Base-by-base conservation (phyloP, 2,888 invertebrate genomes). In the Hypercompe scribonia region DNA sequence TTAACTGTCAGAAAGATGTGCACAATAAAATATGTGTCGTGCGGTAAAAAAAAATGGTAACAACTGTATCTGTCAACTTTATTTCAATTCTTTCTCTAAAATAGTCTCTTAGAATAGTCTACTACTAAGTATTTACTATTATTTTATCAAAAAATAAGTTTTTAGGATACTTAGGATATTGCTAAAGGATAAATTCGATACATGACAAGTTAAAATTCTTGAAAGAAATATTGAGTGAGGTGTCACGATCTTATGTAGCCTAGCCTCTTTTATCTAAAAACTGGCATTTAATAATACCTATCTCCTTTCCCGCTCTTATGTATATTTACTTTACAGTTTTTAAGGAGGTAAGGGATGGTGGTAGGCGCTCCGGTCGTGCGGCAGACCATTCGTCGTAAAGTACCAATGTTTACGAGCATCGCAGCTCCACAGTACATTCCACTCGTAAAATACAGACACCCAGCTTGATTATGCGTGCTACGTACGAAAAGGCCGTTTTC, bases 381-480 rank as follows among this genome's bases (percentile, higher is more conserved):
- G 65, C 64, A 72, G 65, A 72, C 64, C 54, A 74, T 76, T 81
- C 64, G 74, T 89, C 90, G 87, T 92, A 92, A 93, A 93, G 86
- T 87, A 90, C 88, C 86, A 87, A 90, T 89, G 90, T 92, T 92
- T 93, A 93, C 90, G 90, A 89, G 84, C 86, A 80, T 81, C 81
- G 82, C 80, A 84, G 73, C 73, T 80, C 78, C 75, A 75, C 78
- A 85, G 86, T 83, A 88, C 90, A 87, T 86, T 86, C 78, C 84
- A 84, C 88, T 91, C 91, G 90, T 92, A 91, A 93, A 93, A 91
- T 89, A 85, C 82, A 89, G 89, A 91, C 88, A 87, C 87, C 82
- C 79, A 75, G 80, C 81, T 88, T 90, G 87, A 91, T 92, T 91
- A 91, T 90, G 87, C 88, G 86, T 85, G 82, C 84, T 85, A 84